These are phyloP conservation scores for Athalia cordata DNA, from an alignment of 2,888 invertebrate genomes.

Conservation along the genomic window DNA sequence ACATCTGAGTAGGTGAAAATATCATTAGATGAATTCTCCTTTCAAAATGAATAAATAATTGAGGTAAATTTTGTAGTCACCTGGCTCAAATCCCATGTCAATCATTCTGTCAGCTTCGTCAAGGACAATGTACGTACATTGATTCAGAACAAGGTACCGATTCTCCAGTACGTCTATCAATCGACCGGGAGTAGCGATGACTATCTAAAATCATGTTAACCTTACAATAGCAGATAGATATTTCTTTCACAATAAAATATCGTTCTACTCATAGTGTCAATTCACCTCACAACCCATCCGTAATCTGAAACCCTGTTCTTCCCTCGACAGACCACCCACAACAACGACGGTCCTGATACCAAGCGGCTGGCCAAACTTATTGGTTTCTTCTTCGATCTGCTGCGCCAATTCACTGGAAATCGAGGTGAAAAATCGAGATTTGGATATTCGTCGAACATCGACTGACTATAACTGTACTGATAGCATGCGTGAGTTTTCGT, in stretches of 20 bases:
- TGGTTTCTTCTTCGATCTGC: constrained; percentile 99
- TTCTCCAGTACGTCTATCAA: constrained; percentile 99
- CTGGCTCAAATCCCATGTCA: constrained; percentile 99
- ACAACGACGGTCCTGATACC: constrained; percentile 96
- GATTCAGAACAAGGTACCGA: constrained; percentile 95
- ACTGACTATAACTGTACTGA: too few species aligned
- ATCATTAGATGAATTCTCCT: neutral
- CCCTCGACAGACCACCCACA: constrained; percentile 98
- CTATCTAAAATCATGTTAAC: constrained; percentile 79
- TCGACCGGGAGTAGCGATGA: constrained; percentile 99
- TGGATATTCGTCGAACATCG: too few species aligned
- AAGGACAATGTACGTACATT: constrained; percentile 98
- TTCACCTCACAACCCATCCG: constrained; percentile 94
- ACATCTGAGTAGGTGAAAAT: constrained; percentile 78
- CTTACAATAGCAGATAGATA: neutral
- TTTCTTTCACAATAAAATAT: neutral
- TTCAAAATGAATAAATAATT: neutral
- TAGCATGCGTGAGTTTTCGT: neutral
- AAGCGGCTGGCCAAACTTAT: constrained; percentile 95
- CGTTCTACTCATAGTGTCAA: neutral
- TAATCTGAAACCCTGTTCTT: constrained; percentile 98
- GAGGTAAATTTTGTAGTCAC: constrained; percentile 63
- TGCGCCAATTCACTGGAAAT: constrained; percentile 92
- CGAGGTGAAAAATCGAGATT: too few species aligned
- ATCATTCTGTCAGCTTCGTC: constrained; percentile 99